Percentiles rank a stretch among this genome's conserved stretches.
These are phyloP conservation scores for Salticus scenicus DNA, from an alignment of 2,888 invertebrate species.

Conservation along the genomic window DNA sequence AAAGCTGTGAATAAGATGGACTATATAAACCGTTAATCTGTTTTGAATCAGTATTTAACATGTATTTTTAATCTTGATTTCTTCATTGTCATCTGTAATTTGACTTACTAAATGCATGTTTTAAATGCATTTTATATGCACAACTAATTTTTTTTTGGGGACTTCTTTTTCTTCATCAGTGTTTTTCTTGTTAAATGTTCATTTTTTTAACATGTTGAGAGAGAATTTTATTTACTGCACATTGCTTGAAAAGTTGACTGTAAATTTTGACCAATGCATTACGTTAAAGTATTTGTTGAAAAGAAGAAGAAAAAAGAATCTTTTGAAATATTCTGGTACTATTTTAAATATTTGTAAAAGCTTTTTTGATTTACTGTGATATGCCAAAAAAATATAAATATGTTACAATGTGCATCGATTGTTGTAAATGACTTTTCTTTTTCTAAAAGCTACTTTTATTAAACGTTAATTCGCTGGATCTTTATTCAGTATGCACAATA, in stretches of 20 bases:
- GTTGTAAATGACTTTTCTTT: background rate
- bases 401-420: background rate
- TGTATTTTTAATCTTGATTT: conserved; percentile 1
- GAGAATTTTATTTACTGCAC: background rate
- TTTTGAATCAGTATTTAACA: conserved; percentile 8
- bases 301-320: too few species aligned
- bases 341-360: background rate
- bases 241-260: too few species aligned
- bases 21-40: conserved; percentile 1
- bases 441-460: background rate
- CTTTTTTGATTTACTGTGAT: conserved; percentile 5
- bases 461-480: background rate
- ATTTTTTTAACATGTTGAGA: background rate
- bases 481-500: background rate
- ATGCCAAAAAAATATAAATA: background rate
- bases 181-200: background rate
- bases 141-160: background rate
- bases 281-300: too few species aligned
- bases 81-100: background rate
- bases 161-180: background rate
- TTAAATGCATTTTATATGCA: conserved; percentile 9
- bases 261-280: too few species aligned
- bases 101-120: background rate
- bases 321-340: background rate
- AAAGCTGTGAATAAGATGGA: conserved; percentile 25